Conservation (phyloP, 2,113 vertebrate genomes). For the Etheostoma spectabile region DNA sequence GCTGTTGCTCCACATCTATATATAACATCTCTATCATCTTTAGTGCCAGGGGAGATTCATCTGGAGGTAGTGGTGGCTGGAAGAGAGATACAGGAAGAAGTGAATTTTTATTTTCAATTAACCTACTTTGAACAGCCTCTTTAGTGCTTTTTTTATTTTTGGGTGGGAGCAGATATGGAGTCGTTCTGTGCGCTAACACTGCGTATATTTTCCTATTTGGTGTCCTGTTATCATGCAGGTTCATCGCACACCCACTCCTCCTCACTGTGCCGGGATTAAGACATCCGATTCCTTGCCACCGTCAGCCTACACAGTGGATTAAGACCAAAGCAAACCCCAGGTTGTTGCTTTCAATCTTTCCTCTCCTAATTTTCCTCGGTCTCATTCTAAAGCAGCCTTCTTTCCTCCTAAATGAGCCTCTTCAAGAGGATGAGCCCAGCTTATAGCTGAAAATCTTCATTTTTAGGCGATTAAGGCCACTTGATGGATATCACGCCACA, state of each 20-base stretch:
- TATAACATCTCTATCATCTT: constrained; percentile 66
- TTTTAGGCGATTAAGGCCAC: constrained; percentile 38
- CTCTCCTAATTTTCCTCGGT: constrained; percentile 27
- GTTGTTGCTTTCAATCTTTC: constrained; percentile 46
- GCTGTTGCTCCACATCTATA: constrained; percentile 64
- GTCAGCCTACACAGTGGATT: constrained; percentile 61
- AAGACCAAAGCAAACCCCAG: constrained; percentile 44
- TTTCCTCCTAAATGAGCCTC: constrained; percentile 49
- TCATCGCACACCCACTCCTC: constrained; percentile 61
- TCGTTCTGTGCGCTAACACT: constrained; percentile 30
- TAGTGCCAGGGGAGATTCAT: constrained; percentile 54
- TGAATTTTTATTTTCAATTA: constrained; percentile 70
- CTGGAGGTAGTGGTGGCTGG: constrained; percentile 26
- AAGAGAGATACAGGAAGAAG: constrained; percentile 32
- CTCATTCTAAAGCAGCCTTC: constrained; percentile 29
- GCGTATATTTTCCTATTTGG: constrained; percentile 58
- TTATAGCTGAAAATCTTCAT: constrained; percentile 35
- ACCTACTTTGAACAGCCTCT: constrained; percentile 66
- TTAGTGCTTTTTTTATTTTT: constrained; percentile 43
- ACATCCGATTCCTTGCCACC: constrained; percentile 33
- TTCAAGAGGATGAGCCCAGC: constrained; percentile 46
- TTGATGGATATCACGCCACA: constrained; percentile 38
- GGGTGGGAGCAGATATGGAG: constrained; percentile 37
- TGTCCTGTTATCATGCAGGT: constrained; percentile 55
- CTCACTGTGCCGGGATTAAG: constrained; percentile 57